phyloP scores from a whole-genome alignment of 2,888 invertebrate genomes.

The Dynastes maya region DNA sequence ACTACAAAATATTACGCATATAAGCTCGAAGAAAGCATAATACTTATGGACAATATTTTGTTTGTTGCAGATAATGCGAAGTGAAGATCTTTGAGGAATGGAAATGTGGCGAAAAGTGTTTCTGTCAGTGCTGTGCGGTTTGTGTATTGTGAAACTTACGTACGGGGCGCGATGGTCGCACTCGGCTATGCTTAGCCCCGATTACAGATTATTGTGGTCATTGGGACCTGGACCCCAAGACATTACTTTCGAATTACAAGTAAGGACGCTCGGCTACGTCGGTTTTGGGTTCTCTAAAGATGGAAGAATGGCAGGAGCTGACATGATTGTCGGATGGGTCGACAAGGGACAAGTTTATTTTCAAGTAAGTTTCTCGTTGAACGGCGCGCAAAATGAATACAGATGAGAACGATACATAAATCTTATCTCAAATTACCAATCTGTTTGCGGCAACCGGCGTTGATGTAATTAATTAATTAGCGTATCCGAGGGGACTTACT shows the following conservation, averaged over 20 bases:
- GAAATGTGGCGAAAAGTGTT: slow-evolving; percentile 50
- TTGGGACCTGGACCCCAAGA: slow-evolving; percentile 80
- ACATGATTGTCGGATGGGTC: slow-evolving; percentile 93
- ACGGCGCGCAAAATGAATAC: slow-evolving; percentile 34
- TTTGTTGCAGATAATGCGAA: slow-evolving; percentile 49
- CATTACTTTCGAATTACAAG: slow-evolving; percentile 88
- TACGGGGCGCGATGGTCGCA: slow-evolving; percentile 69
- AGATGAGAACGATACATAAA: slow-evolving; percentile 41
- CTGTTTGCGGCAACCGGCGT: slow-evolving; percentile 40
- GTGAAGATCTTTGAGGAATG: slow-evolving; percentile 39
- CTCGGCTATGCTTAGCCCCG: slow-evolving; percentile 74
- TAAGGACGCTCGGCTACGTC: slow-evolving; percentile 88
- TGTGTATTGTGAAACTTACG: slow-evolving; percentile 66
- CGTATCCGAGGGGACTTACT: slow-evolving; percentile 20
- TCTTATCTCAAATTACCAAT: slow-evolving; percentile 46
- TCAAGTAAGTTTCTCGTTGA: slow-evolving; percentile 77
- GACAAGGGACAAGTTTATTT: slow-evolving; percentile 86
- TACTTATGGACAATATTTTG: background rate
- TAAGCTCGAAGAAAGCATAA: too few relatives aligned
- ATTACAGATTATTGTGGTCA: slow-evolving; percentile 79
- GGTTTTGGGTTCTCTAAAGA: slow-evolving; percentile 90
- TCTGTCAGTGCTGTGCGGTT: slow-evolving; percentile 61
- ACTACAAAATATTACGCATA: too few relatives aligned
- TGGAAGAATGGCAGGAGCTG: slow-evolving; percentile 86
- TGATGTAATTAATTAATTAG: slow-evolving; percentile 45